Base-by-base conservation (phyloP, 2,888 invertebrate species). In the Thera obeliscata region DNA sequence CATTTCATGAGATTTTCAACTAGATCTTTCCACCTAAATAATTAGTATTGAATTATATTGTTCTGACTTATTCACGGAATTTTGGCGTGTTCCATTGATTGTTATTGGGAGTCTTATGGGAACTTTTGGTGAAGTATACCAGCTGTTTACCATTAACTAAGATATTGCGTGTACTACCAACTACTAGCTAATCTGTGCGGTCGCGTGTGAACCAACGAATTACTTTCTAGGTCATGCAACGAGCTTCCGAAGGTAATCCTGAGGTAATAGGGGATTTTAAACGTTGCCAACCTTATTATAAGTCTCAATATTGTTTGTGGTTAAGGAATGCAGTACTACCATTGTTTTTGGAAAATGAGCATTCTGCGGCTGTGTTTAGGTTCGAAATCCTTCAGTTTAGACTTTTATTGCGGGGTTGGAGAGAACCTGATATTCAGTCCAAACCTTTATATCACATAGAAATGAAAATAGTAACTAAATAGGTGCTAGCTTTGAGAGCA, bases 161-260 rank as follows among this genome's bases (percentile, higher is more conserved):
- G 48, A 11, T 60, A 61, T 70, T 55, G 72, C 74, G 70, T 71
- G 73, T 50, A 64, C 3, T 61, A 67, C 54, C 6, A 58, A 64
- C 64, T 70, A n/a, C 6, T 22, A 43, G 55, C 35, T 62, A 70
- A 59, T 55, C 70, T 67, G 66, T 66, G 61, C n/a, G 54, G 61
- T 70, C 61, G 70, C 70, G 70, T 70, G 70, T 48, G 64, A 46
- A 62, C 61, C 56, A 49, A 59, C 66, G 61, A 72, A 72, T 70
- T 74, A 72, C 65, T 66, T 68, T 66, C 66, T 72, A 71, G 67
- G 69, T 70, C 71, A 71, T 69, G 71, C 74, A 62, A 71, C 56
- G 64, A 67, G 60, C 49, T 56, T 46, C 49, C 56, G 50, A 61
- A 50, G 60, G 46, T 56, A 68, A 64, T 64, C 61, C 57, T 50